Conservation (phyloP, 2,888 invertebrate species). For the Ctena decussata region DNA sequence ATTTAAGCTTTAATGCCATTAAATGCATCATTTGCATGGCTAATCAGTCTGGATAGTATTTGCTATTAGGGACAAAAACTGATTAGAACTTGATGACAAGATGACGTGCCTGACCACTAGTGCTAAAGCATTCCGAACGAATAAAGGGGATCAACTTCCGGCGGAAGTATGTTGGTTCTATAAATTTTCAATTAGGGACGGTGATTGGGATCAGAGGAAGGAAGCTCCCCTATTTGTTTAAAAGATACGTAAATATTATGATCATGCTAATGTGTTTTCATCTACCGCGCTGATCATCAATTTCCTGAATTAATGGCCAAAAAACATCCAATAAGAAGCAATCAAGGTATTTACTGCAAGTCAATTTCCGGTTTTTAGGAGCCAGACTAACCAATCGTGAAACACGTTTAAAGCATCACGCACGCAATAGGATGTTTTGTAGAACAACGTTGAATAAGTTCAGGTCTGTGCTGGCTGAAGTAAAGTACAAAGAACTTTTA, state of each 20-base stretch:
- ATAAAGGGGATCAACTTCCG: conserved; percentile 66
- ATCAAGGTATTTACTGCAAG: conserved; percentile 67
- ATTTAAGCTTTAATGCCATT: conserved; percentile 8
- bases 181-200: conserved; percentile 65
- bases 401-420: conserved; percentile 16
- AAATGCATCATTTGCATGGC: not conserved
- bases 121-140: conserved; percentile 62
- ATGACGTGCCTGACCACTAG: conserved; percentile 65
- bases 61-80: conserved; percentile 29
- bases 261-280: conserved; percentile 62
- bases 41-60: conserved; percentile 9
- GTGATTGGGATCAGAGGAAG: conserved; percentile 67
- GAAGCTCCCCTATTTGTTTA: conserved; percentile 28
- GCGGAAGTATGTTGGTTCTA: conserved; percentile 47
- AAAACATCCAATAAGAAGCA: conserved; percentile 68
- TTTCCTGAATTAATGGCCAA: conserved; percentile 69
- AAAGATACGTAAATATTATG: conserved; percentile 62
- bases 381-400: conserved; percentile 19
- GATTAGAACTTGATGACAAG: conserved; percentile 66
- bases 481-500: too few relatives aligned
- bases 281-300: conserved; percentile 55
- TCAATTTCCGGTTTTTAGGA: conserved; percentile 60
- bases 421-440: conserved; percentile 12
- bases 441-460: not conserved
- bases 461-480: too few relatives aligned